These are phyloP conservation scores for Rhingia rostrata DNA, from an alignment of 2,888 invertebrate species.

Conservation along the genomic window DNA sequence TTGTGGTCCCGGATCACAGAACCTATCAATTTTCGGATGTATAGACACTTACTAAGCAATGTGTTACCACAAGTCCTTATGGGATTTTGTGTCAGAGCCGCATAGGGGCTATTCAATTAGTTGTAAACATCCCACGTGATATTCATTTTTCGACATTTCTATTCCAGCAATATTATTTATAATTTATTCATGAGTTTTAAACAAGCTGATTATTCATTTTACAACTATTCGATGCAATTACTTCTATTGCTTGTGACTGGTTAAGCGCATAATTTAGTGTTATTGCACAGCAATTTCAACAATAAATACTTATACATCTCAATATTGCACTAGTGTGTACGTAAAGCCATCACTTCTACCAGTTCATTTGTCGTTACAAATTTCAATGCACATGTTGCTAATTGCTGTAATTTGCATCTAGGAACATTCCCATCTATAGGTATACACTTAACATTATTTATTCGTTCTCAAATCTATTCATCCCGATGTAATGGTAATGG, in stretches of 20 bases:
- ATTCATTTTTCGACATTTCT: too few relatives aligned
- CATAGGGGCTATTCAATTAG: too few relatives aligned
- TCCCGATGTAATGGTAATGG: neutral
- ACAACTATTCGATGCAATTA: neutral
- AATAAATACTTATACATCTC: neutral
- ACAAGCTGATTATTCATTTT: too few relatives aligned
- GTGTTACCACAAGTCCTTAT: too few relatives aligned
- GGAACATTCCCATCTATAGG: neutral
- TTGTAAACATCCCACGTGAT: too few relatives aligned
- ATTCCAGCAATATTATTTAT: too few relatives aligned
- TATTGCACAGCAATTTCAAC: neutral
- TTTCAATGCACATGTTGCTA: constrained; percentile 19
- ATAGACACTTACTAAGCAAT: too few relatives aligned
- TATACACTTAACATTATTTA: constrained; percentile 30
- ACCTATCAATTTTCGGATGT: too few relatives aligned
- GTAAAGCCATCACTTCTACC: neutral
- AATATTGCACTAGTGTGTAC: neutral
- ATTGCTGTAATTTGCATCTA: constrained; percentile 28
- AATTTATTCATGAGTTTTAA: too few relatives aligned
- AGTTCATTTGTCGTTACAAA: constrained; percentile 8
- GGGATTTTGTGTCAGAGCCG: too few relatives aligned
- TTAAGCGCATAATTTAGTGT: neutral
- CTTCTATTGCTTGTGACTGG: neutral
- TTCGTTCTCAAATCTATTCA: constrained; percentile 21
- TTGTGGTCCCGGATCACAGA: too few relatives aligned